These are phyloP conservation scores for Epirrhoe tristata DNA, from an alignment of 2,888 invertebrate genomes.

Conservation along the genomic window DNA sequence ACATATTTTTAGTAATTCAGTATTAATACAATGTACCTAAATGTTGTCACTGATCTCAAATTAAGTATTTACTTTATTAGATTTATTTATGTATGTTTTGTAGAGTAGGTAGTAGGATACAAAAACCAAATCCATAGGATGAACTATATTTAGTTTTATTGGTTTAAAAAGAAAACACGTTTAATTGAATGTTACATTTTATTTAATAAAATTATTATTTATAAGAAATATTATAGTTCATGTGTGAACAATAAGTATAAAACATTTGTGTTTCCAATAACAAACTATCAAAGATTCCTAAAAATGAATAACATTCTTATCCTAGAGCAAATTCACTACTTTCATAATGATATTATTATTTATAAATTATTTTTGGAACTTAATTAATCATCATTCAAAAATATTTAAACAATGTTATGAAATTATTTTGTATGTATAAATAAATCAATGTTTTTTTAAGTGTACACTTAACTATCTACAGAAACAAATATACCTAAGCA, in stretches of 20 bases:
- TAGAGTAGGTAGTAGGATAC: neutral
- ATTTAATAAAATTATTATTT: conserved; percentile 42
- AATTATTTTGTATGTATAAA: too few species aligned
- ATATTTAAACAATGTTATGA: neutral
- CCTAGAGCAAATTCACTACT: neutral
- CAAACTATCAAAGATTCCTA: conserved; percentile 19
- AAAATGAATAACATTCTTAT: conserved; percentile 16
- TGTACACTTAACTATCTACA: neutral
- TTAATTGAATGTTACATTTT: conserved; percentile 29
- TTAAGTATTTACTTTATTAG: neutral
- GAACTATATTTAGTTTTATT: neutral
- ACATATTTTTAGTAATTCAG: conserved; percentile 4
- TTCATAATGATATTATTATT: neutral
- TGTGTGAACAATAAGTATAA: conserved; percentile 34
- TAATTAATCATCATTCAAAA: neutral
- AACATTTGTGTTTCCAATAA: conserved; percentile 23
- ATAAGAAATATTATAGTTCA: conserved; percentile 41
- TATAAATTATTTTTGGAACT: neutral
- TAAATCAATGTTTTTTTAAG: neutral
- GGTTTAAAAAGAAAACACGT: neutral
- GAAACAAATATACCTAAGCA: neutral
- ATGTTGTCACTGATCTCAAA: conserved; percentile 8
- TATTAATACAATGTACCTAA: conserved; percentile 3
- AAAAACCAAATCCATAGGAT: neutral
- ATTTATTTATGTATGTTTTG: neutral